Percentiles rank a stretch among this genome's conserved stretches.
Evolutionary conservation across 2,797 vertebrate genomes (phyloP).

Genomic region (Cryptoblepharus egeriae): DNA sequence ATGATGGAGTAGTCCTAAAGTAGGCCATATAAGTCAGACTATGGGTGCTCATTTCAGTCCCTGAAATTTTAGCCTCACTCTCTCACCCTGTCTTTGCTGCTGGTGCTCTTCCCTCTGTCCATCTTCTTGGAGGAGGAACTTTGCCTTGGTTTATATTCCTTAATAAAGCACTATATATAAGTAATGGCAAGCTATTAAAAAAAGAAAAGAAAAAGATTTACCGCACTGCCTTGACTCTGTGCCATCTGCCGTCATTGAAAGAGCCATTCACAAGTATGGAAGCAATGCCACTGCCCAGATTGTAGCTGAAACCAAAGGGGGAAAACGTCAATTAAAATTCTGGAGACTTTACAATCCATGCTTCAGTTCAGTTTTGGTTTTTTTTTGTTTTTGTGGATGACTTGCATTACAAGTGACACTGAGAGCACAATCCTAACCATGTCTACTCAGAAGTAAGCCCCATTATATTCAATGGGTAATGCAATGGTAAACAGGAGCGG

Average conservation of each 20-base stretch:
- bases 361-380: neutral
- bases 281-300: constrained; percentile 89
- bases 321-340: neutral
- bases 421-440: no score
- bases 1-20: no score
- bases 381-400: neutral
- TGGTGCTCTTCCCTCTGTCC: neutral
- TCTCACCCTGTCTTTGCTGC: no score
- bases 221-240: constrained; percentile 94
- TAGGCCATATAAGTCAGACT: no score
- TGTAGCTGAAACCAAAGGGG: constrained; percentile 81
- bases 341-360: neutral
- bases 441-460: no score
- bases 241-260: constrained; percentile 92
- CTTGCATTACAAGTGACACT: neutral
- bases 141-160: neutral
- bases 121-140: neutral
- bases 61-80: no score
- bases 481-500: no score
- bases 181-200: neutral
- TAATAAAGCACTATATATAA: no score
- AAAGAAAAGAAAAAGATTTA: constrained; percentile 65
- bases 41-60: no score
- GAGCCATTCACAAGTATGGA: constrained; percentile 88
- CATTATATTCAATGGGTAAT: no score